Evolutionary conservation across 2,113 vertebrate genomes (phyloP).

Genomic region (Aegotheles bennettii): DNA sequence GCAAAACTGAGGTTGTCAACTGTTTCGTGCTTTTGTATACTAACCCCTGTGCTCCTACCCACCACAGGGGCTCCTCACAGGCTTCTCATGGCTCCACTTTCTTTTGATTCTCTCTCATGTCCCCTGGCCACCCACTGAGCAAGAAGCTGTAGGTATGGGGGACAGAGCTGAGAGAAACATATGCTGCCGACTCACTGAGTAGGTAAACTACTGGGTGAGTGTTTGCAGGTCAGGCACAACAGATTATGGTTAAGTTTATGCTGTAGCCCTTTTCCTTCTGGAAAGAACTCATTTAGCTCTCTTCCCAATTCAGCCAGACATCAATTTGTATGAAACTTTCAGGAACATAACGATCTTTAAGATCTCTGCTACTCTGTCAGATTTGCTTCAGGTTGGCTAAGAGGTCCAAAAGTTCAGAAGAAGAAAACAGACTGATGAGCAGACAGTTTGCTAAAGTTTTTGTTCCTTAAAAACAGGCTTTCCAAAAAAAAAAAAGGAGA

Average conservation of each 20-base stretch:
- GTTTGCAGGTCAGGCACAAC: neutral
- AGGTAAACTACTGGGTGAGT: neutral
- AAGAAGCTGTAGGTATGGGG: neutral
- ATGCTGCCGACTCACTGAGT: neutral
- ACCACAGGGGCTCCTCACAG: rapidly evolving
- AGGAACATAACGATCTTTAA: neutral
- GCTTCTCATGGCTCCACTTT: neutral
- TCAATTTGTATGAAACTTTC: neutral
- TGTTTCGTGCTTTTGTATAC: neutral
- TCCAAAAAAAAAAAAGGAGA: neutral
- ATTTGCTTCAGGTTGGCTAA: neutral
- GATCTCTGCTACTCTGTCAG: neutral
- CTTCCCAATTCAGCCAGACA: neutral
- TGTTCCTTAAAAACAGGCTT: neutral
- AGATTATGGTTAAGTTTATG: neutral
- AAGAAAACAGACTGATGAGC: neutral
- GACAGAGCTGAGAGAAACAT: neutral
- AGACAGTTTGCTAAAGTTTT: neutral
- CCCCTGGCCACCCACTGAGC: rapidly evolving
- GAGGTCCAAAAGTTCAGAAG: neutral
- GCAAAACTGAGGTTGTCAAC: neutral
- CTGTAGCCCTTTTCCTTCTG: neutral
- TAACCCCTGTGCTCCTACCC: neutral
- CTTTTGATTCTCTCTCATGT: neutral
- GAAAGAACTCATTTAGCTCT: neutral